Base-by-base conservation (phyloP, 2,113 vertebrate species). In the Pristiophorus japonicus region DNA sequence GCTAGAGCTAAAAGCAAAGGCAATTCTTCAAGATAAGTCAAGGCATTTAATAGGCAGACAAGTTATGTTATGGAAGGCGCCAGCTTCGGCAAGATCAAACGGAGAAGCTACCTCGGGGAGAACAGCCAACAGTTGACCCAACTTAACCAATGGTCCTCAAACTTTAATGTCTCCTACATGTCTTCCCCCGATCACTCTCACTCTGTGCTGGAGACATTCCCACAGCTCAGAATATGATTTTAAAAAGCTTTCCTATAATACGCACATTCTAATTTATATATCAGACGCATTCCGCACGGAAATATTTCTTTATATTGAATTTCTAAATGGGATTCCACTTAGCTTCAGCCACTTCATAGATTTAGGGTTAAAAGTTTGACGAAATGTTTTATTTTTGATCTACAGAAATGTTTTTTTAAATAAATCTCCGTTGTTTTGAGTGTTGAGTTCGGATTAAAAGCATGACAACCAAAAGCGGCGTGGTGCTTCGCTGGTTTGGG, bases 41-140 rank as follows among this genome's bases (percentile, higher is more conserved):
- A 96, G 97, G 97, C 97, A 97, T 98, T 98, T 98, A 98, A 97
- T 98, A 98, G 97, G 97, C 98, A 98, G 98, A 98, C 98, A 96
- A 98, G 97, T 97, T 97, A 97, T 96, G 97, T 97, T 98, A 96
- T 97, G 97, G 96, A 96, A 98, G 98, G 98, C 98, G 98, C 98
- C 98, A 98, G 98, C 95, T 97, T 97, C 97, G 96, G 97, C 97
- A 94, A 97, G 97, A 98, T 98, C 97, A 98, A 97, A 98, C 97
- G 97, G 96, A 4, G 97, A 98, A 97, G 97, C 97, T 97, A 98
- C 97, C 97, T 98, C 97, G 63, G 97, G 97, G 98, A 98, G 97
- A 98, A 97, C 96, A 97, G 97, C 97, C 97, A 97, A 97, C 97
- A 96, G 97, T 97, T 97, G 98, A 97, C 97, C 97, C 97, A 97